phyloP scores from a whole-genome alignment of 2,888 invertebrate genomes.

The Lobophora halterata region DNA sequence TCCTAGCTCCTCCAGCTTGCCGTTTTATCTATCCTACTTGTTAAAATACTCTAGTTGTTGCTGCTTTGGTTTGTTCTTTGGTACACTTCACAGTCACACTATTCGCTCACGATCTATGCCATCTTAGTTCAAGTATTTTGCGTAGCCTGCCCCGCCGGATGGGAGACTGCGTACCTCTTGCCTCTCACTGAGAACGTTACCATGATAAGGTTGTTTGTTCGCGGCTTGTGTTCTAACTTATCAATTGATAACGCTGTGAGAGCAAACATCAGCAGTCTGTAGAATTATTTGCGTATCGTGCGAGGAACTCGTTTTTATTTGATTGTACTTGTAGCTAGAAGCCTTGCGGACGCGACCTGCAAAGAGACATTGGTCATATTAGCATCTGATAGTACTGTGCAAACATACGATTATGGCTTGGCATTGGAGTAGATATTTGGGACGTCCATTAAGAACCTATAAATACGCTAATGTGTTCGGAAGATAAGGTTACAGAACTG shows the following conservation, averaged over 20 bases:
- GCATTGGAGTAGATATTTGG: constrained; percentile 12
- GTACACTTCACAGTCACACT: constrained; percentile 43
- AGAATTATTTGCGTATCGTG: constrained; percentile 73
- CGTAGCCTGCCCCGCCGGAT: constrained; percentile 44
- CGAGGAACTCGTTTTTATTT: constrained; percentile 66
- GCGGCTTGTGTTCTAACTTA: constrained; percentile 78
- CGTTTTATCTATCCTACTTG: constrained; percentile 36
- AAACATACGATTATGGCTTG: constrained; percentile 29
- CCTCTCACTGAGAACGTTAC: constrained; percentile 63
- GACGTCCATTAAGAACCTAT: constrained; percentile 8
- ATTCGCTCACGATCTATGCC: constrained; percentile 40
- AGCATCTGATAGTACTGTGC: constrained; percentile 44
- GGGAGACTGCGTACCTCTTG: constrained; percentile 61
- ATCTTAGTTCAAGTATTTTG: constrained; percentile 51
- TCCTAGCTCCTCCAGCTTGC: constrained; percentile 76
- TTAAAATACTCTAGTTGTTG: constrained; percentile 28
- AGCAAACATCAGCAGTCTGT: constrained; percentile 73
- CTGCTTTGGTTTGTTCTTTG: constrained; percentile 52
- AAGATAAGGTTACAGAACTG: constrained; percentile 10
- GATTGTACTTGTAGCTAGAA: constrained; percentile 52
- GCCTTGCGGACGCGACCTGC: constrained; percentile 57
- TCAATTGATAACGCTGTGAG: constrained; percentile 73
- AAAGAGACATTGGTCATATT: constrained; percentile 55
- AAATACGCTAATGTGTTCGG: constrained; percentile 6
- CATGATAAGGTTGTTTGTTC: constrained; percentile 76